phyloP scores from a whole-genome alignment of 2,888 invertebrate genomes.

The Taenaris catops region DNA sequence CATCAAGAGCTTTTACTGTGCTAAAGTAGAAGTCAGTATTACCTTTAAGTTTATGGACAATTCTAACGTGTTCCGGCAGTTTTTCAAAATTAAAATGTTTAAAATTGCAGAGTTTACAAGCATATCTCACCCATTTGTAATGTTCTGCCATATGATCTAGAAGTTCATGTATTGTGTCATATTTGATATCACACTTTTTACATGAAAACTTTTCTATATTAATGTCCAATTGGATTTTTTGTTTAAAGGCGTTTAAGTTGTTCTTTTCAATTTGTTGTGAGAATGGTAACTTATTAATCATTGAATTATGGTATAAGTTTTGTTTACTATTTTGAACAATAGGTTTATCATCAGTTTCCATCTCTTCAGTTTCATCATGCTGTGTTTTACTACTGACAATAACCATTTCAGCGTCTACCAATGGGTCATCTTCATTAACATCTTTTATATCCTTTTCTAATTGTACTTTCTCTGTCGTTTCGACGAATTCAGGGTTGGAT shows the following conservation, averaged over 20 bases:
- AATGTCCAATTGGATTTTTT: slow-evolving; percentile 54
- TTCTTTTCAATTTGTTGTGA: slow-evolving; percentile 57
- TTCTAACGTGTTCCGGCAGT: slow-evolving; percentile 82
- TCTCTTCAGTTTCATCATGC: slow-evolving; percentile 12
- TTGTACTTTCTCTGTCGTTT: slow-evolving; percentile 1
- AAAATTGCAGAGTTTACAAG: slow-evolving; percentile 87
- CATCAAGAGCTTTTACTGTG: slow-evolving; percentile 66
- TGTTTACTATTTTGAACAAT: slow-evolving; percentile 9
- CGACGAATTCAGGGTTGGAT: slow-evolving; percentile 10
- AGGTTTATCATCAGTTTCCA: slow-evolving; percentile 15
- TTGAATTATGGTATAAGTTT: slow-evolving; percentile 21
- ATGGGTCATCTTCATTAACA: slow-evolving; percentile 15
- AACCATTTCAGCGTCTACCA: slow-evolving; percentile 21
- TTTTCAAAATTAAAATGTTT: slow-evolving; percentile 83
- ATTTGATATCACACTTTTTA: slow-evolving; percentile 72
- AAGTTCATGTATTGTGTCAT: slow-evolving; percentile 69
- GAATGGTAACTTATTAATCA: slow-evolving; percentile 44
- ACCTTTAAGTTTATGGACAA: slow-evolving; percentile 80
- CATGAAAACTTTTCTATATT: slow-evolving; percentile 64
- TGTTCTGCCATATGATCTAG: slow-evolving; percentile 83
- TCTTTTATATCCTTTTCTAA: slow-evolving; percentile 7
- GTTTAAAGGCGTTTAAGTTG: slow-evolving; percentile 55
- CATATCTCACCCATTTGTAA: slow-evolving; percentile 86
- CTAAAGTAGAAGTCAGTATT: slow-evolving; percentile 73
- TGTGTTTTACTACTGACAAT: slow-evolving; percentile 11